Base-by-base conservation (phyloP, 2,113 vertebrate genomes). In the Chinchilla lanigera region DNA sequence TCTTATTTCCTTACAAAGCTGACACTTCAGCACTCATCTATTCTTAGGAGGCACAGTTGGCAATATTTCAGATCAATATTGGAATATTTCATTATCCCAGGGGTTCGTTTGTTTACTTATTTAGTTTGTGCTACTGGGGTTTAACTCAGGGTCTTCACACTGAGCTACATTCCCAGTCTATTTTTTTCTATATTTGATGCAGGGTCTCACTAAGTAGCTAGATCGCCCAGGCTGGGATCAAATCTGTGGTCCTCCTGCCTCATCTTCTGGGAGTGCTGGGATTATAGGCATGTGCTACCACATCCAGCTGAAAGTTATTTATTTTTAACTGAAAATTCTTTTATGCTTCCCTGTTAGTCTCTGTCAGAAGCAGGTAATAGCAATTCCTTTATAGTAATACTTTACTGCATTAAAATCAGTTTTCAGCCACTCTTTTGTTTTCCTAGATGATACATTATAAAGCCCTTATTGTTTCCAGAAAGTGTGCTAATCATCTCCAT, bases 321-420 rank as follows among this genome's bases (percentile, higher is more conserved):
- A 50, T 86, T 94, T 87, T 84, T 89, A 69, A 95, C 24, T 80
- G 6, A 63, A 97, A 94, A 71, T 91, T 10, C 41, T 86, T 93
- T 90, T 33, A 71, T 6, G 69, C 33, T 35, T 89, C 30, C 41
- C 16, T 61, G 2, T 86, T 91, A 88, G 22, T 80, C 33, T 92
- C 33, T 89, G 52, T 41, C 54, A 86, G 90, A 77, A 92, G 91
- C 33, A 83, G 13, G 22, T 86, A 52, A 91, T 81, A 33, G 87
- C 9, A 84, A 7, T 33, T 50, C 24, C 61, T 85, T 89, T 61
- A n/a, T n/a, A 67, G 9, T 84, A 58, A 85, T 10, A 92, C 10
- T 82, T 89, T 86, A 78, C 47, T 5, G 67, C 69, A 89, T 83
- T 60, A 84, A 96, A 95, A 61, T 97, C 77, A 12, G 12, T 89